Base-by-base conservation (phyloP, 2,797 vertebrate species). In the Etheostoma nigrum region DNA sequence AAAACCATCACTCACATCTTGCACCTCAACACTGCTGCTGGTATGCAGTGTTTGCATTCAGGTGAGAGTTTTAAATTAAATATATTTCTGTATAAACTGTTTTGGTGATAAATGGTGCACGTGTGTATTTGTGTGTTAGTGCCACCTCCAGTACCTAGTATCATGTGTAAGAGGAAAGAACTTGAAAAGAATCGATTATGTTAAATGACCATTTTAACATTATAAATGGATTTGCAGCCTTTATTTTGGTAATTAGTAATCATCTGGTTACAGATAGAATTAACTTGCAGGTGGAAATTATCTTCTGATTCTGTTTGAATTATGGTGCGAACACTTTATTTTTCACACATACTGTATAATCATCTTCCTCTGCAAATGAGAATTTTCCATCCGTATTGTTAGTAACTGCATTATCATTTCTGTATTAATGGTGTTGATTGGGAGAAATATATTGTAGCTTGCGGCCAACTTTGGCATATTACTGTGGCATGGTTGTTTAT, bases 351-450 rank as follows among this genome's bases (percentile, higher is more conserved):
- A 21, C 44, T 48, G 27, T 47, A 55, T 76, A 79, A 78, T 84
- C 74, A 79, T 81, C 78, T 78, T 83, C 68, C 67, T 77, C 58
- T 81, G 87, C 78, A 91, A 84, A 88, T 88, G 83, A 91, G 79
- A 85, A 13, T 69, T 64, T 91, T 82, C 65, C 72, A 64, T 76
- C 69, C 27, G 68, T 59, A 42, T 59, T 52, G 71, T 84, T 75
- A 87, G 77, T 90, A 91, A 85, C 65, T 49, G 51, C 65, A 49
- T 83, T 81, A 84, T 87, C 85, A 83, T 71, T 52, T 52, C 3
- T 21, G 68, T 88, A 54, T 18, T 78, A 66, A 88, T 59, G 75
- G 86, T 88, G 84, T 79, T 88, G 83, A 88, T 90, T 90, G 86
- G 78, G 68, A 78, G 48, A 67, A 63, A 65, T 84, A 7, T 53